phyloP scores from a whole-genome alignment of 2,113 vertebrate genomes.

The Phaetusa simplex region DNA sequence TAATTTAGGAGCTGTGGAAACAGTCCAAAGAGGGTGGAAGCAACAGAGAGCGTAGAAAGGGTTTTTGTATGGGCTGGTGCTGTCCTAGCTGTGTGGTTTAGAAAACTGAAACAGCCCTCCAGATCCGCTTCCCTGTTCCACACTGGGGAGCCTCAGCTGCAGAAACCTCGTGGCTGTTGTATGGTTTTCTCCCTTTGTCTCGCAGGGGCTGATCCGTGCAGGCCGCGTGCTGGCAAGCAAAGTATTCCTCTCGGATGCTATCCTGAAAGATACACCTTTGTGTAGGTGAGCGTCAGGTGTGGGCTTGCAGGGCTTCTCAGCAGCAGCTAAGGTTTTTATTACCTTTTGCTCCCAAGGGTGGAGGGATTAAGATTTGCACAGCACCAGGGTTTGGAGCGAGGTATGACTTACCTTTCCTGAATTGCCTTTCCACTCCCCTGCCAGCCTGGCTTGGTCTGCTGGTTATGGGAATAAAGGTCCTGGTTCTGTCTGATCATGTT shows the following conservation, averaged over 20 bases:
- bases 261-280: background rate
- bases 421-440: background rate
- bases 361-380: background rate
- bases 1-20: background rate
- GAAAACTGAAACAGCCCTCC: background rate
- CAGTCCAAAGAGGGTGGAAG: background rate
- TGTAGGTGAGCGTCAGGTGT: background rate
- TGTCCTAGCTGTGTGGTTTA: background rate
- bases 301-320: background rate
- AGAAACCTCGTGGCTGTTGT: background rate
- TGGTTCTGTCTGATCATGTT: background rate
- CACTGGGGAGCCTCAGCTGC: accelerated
- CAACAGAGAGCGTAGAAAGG: background rate
- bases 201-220: background rate
- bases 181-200: background rate
- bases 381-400: background rate
- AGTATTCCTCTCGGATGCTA: accelerated
- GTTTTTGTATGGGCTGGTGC: background rate
- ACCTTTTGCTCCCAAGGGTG: background rate
- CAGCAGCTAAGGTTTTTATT: background rate
- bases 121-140: background rate
- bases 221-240: background rate
- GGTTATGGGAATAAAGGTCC: background rate
- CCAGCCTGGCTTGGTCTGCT: background rate
- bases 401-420: background rate